Evolutionary conservation across 2,797 vertebrate genomes (phyloP).

Genomic region (Spatula clypeata): DNA sequence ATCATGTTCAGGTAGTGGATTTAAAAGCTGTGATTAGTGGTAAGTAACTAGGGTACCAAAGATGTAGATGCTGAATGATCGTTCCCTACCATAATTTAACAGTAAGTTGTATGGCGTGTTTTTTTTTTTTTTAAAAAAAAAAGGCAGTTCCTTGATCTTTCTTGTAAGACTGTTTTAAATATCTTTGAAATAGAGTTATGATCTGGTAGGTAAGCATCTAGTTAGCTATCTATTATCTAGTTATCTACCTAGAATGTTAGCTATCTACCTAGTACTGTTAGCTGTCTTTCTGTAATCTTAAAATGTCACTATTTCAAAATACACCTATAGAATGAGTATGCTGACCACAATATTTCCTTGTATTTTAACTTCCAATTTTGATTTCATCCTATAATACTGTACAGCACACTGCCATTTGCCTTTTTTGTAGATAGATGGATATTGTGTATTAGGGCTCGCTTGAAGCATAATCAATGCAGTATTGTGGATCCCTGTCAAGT

Average conservation of each 20-base stretch:
- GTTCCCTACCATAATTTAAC: background rate
- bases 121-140: background rate
- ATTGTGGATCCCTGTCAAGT: conserved; percentile 51
- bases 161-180: background rate
- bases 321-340: rapidly evolving
- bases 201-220: background rate
- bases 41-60: background rate
- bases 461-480: conserved; percentile 13
- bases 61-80: background rate
- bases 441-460: background rate
- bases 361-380: background rate
- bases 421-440: background rate
- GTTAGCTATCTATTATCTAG: too few species aligned
- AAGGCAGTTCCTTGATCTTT: background rate
- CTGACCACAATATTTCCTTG: background rate
- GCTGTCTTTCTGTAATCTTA: too few species aligned
- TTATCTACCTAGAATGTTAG: too few species aligned
- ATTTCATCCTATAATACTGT: background rate
- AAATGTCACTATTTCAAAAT: background rate
- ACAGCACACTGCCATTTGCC: background rate
- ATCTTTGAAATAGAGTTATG: background rate
- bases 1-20: background rate
- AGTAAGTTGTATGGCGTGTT: background rate
- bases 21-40: background rate
- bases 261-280: background rate